Conservation (phyloP, 2,797 vertebrate genomes). For the Lophotriccus pileatus region DNA sequence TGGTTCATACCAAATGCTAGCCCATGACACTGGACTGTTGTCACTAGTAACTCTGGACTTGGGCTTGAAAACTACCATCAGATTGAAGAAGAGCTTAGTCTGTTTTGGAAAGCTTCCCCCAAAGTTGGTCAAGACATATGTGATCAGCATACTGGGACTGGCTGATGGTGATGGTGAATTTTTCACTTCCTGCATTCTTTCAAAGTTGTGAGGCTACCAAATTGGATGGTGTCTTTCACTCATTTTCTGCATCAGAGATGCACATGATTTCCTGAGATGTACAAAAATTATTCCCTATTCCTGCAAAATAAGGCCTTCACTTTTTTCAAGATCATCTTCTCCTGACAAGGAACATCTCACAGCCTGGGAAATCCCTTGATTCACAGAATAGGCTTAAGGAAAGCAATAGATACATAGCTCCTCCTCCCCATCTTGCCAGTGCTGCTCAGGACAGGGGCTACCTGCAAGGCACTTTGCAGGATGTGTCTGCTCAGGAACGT, state of each 20-base stretch:
- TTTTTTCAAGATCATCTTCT: neutral
- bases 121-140: neutral
- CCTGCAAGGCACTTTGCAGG: neutral
- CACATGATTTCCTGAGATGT: neutral
- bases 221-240: neutral
- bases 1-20: neutral
- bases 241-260: neutral
- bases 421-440: neutral
- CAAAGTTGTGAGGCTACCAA: neutral
- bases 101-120: neutral
- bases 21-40: neutral
- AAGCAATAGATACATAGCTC: rapidly evolving
- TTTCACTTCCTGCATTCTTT: neutral
- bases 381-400: neutral
- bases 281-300: neutral
- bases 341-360: neutral
- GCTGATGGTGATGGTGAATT: neutral
- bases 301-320: neutral
- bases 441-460: neutral
- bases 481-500: rapidly evolving
- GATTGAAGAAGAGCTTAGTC: neutral
- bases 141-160: neutral
- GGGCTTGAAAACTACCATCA: neutral
- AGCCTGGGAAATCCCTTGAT: neutral
- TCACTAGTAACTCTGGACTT: neutral